Conservation (phyloP, 2,113 vertebrate genomes). For the Podarcis cretensis region DNA sequence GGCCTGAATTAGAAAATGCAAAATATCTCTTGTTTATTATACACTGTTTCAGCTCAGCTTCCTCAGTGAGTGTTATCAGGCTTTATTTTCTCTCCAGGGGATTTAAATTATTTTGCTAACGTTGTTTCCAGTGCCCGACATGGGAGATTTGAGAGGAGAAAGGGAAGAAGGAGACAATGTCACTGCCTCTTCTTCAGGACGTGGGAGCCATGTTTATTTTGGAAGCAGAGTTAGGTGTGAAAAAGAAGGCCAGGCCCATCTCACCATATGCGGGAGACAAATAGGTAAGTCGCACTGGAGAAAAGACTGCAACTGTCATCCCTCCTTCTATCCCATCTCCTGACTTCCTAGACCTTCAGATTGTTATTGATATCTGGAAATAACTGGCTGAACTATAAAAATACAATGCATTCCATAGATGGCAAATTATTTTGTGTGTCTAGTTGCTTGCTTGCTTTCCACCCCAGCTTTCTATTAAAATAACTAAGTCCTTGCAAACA, state of each 20-base stretch:
- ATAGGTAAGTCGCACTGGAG: neutral
- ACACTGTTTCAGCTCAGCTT: no score
- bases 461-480: neutral
- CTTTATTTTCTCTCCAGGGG: no score
- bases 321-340: neutral
- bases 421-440: slow-evolving; percentile 36
- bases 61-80: no score
- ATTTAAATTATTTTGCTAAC: no score
- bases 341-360: neutral
- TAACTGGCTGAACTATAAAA: slow-evolving; percentile 38
- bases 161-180: neutral
- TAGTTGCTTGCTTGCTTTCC: slow-evolving; percentile 47
- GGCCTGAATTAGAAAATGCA: no score
- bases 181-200: neutral
- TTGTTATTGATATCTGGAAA: slow-evolving; percentile 19
- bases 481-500: neutral
- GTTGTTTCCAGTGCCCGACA: neutral
- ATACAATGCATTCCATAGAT: slow-evolving; percentile 53
- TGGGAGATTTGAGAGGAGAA: neutral
- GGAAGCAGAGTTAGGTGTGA: neutral
- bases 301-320: neutral
- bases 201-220: neutral
- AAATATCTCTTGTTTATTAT: no score
- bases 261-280: neutral
- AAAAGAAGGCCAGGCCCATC: neutral